A percentile compares a stretch with the other conserved stretches of the same genome.
Conservation (phyloP, 2,113 vertebrate species). For the Paracanthobrama guichenoti region DNA sequence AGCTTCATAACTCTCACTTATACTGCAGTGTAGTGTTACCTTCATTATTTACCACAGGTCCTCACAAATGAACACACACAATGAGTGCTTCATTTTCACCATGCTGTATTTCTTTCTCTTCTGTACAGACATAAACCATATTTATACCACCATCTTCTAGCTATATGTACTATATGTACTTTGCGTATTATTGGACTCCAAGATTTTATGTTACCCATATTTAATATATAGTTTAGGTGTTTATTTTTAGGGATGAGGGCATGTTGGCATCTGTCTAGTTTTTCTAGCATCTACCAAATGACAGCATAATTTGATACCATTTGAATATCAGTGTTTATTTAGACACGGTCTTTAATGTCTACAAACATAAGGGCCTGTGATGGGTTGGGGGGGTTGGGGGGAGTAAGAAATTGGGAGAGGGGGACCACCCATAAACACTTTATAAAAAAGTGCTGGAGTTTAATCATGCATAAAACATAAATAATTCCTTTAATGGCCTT, state of each 20-base stretch:
- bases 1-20: slow-evolving; percentile 51
- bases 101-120: background rate
- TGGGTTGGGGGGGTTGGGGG: too few relatives aligned
- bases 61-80: slow-evolving; percentile 3
- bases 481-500: background rate
- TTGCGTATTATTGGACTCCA: background rate
- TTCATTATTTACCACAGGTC: slow-evolving; percentile 11
- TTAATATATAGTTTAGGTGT: background rate
- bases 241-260: background rate
- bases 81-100: background rate
- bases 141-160: background rate
- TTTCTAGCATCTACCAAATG: too few relatives aligned
- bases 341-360: too few relatives aligned
- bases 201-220: background rate
- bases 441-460: too few relatives aligned
- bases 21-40: slow-evolving; percentile 8
- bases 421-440: too few relatives aligned
- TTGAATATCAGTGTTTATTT: too few relatives aligned
- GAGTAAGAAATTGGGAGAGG: too few relatives aligned
- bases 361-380: too few relatives aligned
- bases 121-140: background rate
- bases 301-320: too few relatives aligned
- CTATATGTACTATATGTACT: background rate
- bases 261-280: too few relatives aligned
- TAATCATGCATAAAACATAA: too few relatives aligned